A percentile compares a stretch with the other conserved stretches of the same genome.
phyloP scores from a whole-genome alignment of 2,888 invertebrate genomes.

The Seira musarum region DNA sequence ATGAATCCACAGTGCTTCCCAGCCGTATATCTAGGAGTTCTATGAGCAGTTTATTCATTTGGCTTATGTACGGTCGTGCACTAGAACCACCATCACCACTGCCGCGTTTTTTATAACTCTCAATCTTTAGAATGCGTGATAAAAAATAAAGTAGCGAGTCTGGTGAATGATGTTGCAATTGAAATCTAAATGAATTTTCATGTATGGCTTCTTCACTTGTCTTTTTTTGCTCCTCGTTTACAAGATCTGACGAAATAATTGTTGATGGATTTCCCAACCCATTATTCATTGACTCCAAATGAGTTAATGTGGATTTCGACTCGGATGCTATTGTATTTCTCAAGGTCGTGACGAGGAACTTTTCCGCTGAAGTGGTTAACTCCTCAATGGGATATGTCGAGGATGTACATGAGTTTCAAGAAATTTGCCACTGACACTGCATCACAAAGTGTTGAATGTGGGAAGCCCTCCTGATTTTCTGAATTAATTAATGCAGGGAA shows the following conservation, averaged over 20 bases:
- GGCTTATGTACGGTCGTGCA: slow-evolving; percentile 29
- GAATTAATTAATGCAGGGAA: neutral
- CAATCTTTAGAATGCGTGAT: slow-evolving; percentile 49
- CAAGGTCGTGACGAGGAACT: slow-evolving; percentile 57
- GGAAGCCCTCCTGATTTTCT: slow-evolving; percentile 24
- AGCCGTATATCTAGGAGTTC: slow-evolving; percentile 45
- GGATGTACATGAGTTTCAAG: slow-evolving; percentile 51
- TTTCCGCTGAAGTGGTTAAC: slow-evolving; percentile 37
- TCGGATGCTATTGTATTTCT: slow-evolving; percentile 28
- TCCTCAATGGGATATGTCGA: slow-evolving; percentile 43
- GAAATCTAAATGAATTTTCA: neutral
- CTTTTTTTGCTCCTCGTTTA: neutral
- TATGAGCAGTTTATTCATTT: slow-evolving; percentile 35
- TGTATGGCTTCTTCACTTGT: neutral
- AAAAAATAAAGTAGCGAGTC: slow-evolving; percentile 59
- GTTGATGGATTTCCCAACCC: slow-evolving; percentile 43
- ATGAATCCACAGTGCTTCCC: slow-evolving; percentile 37
- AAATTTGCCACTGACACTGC: slow-evolving; percentile 52
- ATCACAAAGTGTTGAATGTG: slow-evolving; percentile 35
- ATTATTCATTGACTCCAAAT: slow-evolving; percentile 24
- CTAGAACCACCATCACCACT: too few relatives aligned
- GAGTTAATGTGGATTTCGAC: slow-evolving; percentile 21
- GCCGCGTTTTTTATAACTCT: too few relatives aligned
- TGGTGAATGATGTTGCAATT: slow-evolving; percentile 51
- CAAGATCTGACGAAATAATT: slow-evolving; percentile 39